Evolutionary conservation across 2,797 vertebrate genomes (phyloP), one percentile per base, ranked within the genome.

Genomic region (Dromococcyx pavoninus): DNA sequence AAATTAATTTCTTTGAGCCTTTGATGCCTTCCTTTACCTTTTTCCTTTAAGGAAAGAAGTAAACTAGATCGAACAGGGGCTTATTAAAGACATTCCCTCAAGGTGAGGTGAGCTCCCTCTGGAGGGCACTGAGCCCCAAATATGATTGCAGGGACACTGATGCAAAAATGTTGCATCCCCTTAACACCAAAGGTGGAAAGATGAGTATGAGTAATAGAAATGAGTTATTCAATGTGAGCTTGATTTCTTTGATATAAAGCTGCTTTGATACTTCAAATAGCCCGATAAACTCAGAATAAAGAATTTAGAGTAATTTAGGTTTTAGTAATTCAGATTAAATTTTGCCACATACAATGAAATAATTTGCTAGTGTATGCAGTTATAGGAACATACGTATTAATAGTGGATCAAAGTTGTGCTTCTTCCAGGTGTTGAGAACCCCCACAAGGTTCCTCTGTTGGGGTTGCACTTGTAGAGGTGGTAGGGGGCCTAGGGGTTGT

Each of bases 31-130:
- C 7, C 30, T 78, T 91, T 46, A 32, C 25, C 18, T 15, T 57
- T 3, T 60, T 91, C 67, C 39, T 84, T 90, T 72, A 86, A 69
- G 86, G 46, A 88, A 76, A 82, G 27, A 70, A 87, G 70, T 57
- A 44, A 93, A 65, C 11, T 53, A 51, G 3, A 22, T 44, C 32
- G 88, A 83, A 82, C 28, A 30, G 51, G 7, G 28, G 3, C 3
- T 53, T 28, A 46, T 51, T 87, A 64, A 79, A 73, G 10, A 61
- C 39, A 9, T 73, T 80, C 11, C 9, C 9, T 69, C n/a, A 62
- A 73, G 37, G 11, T 70, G 27, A 82, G 3, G 8, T 66, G 67
- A 85, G 66, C 15, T 62, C 24, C 13, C 6, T 80, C 17, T 53
- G 39, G 57, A 69, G 16, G 21, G 7, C 46, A 19, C 8, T 44